These are phyloP conservation scores for Lamellibrachia columna DNA, from an alignment of 2,888 invertebrate species.

Conservation along the genomic window DNA sequence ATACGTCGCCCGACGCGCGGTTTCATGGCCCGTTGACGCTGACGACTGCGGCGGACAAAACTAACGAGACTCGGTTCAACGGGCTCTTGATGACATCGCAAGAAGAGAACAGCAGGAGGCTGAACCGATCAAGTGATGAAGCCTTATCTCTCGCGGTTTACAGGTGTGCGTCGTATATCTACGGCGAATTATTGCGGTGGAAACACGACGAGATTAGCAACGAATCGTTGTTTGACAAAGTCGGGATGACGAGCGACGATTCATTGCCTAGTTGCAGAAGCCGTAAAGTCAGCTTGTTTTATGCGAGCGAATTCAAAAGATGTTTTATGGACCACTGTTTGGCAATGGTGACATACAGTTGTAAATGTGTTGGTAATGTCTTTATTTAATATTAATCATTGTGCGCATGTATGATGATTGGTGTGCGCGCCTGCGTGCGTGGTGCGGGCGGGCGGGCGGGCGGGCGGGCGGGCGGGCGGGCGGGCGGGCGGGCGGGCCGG, in stretches of 20 bases:
- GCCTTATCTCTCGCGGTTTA: background rate
- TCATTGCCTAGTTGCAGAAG: background rate
- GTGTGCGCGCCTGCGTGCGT: background rate
- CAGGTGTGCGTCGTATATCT: background rate
- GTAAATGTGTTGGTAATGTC: background rate
- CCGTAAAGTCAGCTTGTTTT: background rate
- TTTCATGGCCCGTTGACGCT: background rate
- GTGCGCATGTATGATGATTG: background rate
- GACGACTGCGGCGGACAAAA: background rate
- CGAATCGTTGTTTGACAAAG: background rate
- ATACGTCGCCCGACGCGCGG: background rate
- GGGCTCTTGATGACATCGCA: background rate
- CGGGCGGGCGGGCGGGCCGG: too few relatives aligned
- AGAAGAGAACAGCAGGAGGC: background rate
- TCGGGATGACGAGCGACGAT: background rate
- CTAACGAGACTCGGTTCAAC: background rate
- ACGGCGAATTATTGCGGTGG: background rate
- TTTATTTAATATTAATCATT: background rate
- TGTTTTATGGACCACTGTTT: background rate
- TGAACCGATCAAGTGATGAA: background rate
- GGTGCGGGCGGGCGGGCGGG: too few relatives aligned
- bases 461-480: too few relatives aligned
- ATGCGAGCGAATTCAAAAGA: background rate
- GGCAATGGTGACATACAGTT: background rate
- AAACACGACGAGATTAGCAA: background rate